Conservation (phyloP, 2,797 vertebrate species). For the Lates japonicus region DNA sequence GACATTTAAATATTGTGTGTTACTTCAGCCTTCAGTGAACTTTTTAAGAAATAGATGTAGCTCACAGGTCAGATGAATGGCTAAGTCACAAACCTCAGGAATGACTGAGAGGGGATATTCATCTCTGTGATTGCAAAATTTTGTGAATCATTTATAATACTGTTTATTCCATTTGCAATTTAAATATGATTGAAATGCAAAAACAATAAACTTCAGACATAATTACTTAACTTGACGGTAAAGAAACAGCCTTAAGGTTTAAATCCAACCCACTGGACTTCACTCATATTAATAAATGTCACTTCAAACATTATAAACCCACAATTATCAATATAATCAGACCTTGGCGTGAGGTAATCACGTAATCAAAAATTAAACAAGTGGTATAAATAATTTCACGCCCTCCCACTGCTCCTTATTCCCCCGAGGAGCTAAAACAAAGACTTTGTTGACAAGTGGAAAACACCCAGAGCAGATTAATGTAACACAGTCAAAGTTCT, state of each 20-base stretch:
- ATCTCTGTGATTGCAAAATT: slow-evolving; percentile 49
- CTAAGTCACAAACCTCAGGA: slow-evolving; percentile 52
- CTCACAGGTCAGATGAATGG: slow-evolving; percentile 27
- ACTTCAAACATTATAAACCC: slow-evolving; percentile 2
- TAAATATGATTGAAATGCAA: slow-evolving; percentile 1
- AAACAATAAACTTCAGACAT: slow-evolving; percentile 12
- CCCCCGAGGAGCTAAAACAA: slow-evolving; percentile 28
- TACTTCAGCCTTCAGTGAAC: not conserved
- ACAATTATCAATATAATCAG: slow-evolving; percentile 18
- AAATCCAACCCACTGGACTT: slow-evolving; percentile 15
- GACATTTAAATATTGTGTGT: not conserved
- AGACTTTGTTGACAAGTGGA: slow-evolving; percentile 12
- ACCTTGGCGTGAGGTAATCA: slow-evolving; percentile 14
- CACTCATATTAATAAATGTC: slow-evolving; percentile 16
- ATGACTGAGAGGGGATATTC: slow-evolving; percentile 47
- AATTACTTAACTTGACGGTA: slow-evolving; percentile 8
- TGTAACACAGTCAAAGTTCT: slow-evolving; percentile 56
- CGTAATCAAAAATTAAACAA: slow-evolving; percentile 43
- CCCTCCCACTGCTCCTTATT: not conserved
- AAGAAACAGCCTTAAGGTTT: slow-evolving; percentile 14
- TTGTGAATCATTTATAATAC: slow-evolving; percentile 55
- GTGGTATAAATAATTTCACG: slow-evolving; percentile 16
- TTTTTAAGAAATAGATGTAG: not conserved
- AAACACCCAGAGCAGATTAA: slow-evolving; percentile 53
- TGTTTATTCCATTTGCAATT: slow-evolving; percentile 50